Conservation (phyloP, 2,113 vertebrate genomes). For the Hylia prasina region DNA sequence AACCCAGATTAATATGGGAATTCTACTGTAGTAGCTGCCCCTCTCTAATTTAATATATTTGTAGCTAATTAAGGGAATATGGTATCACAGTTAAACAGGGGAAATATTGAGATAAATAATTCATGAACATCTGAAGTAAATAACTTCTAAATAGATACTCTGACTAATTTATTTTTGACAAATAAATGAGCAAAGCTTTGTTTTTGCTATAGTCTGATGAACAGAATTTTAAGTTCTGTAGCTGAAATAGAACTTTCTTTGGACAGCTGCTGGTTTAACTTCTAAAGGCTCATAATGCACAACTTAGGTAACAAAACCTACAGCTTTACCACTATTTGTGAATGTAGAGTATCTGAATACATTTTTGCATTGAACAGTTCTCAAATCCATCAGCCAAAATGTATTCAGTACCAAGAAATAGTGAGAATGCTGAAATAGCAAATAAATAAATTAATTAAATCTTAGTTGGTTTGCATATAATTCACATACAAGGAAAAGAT, state of each 20-base stretch:
- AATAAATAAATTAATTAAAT: neutral
- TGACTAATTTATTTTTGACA: conserved; percentile 10
- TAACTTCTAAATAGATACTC: conserved; percentile 4
- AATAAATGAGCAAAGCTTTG: conserved; percentile 8
- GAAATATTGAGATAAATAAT: conserved; percentile 24
- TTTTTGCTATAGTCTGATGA: neutral
- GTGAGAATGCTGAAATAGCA: neutral
- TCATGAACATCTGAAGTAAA: conserved; percentile 32
- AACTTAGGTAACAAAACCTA: neutral
- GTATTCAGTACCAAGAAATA: neutral
- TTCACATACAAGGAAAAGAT: neutral
- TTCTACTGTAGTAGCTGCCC: neutral
- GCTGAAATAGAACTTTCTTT: neutral
- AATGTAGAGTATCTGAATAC: neutral
- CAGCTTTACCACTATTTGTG: neutral
- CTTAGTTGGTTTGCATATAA: neutral
- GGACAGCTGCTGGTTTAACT: neutral
- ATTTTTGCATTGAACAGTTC: neutral
- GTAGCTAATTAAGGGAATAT: conserved; percentile 11
- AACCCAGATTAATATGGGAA: neutral
- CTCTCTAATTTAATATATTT: neutral
- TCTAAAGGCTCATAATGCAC: neutral
- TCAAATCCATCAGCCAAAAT: neutral
- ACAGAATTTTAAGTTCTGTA: neutral
- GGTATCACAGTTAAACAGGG: neutral